Evolutionary conservation across 37 sponge, comb jelly and placozoan species (phyloP), one percentile per base, ranked within the genome.

Genomic region (Crambe crambe): DNA sequence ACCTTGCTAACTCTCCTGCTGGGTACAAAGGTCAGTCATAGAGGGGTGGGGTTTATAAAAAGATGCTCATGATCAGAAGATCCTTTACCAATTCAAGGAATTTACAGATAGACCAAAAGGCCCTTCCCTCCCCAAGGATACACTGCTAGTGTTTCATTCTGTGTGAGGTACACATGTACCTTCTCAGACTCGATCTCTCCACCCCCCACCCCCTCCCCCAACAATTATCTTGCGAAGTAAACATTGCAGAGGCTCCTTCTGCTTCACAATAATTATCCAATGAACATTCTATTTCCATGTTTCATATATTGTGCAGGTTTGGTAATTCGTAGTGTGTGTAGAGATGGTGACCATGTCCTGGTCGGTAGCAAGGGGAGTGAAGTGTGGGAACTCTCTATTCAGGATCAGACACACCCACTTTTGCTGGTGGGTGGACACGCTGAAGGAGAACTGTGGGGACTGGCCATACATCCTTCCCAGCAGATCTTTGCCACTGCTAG

Each of bases 361-460:
- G 89, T 74, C 12, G 98, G 98, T 12, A 97, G 95, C 27, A 92
- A 88, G 40, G 91, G 87, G 47, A 90, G 98, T 70, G 97, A 95
- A 39, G 87, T 97, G 63, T 90, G 86, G 47, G 89, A 97, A 40
- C 70, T 95, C 23, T 27, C 75, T 5, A 76, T 93, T 9, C 66
- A 85, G 66, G 85, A 88, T 65, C 61, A 78, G 61, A 74, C 83
- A 63, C 90, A 87, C 51, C 92, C 97, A 2, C 35, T 29, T 23
- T 9, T 91, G 30, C 26, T 96, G 10, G 75, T 68, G 32, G 67
- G 82, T 62, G 98, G 98, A 1, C 98, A 97, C 51, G 76, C 86
- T 51, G 98, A 97, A 72, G 98, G 98, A 38, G 98, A 95, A 68
- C 70, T 97, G 72, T 97, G 98, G 98, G 98, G 83, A 0, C 72